These are phyloP conservation scores for Acanthosepion pharaonis DNA, from an alignment of 2,888 invertebrate genomes.

Conservation along the genomic window DNA sequence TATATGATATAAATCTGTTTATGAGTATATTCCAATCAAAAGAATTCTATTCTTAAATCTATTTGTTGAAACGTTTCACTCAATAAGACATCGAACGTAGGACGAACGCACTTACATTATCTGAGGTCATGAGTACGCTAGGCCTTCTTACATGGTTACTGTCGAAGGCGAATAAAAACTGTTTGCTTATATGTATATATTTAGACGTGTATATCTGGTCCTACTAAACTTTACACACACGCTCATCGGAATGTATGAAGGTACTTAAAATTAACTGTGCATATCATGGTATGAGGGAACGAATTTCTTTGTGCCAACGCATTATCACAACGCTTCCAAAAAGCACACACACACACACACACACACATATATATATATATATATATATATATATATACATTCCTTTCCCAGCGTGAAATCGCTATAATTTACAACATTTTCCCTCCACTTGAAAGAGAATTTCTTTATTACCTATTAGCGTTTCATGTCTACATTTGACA, in stretches of 20 bases:
- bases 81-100: too few relatives aligned
- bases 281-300: neutral
- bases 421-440: neutral
- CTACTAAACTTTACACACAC: neutral
- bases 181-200: neutral
- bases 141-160: too few relatives aligned
- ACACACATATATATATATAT: neutral
- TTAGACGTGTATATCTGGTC: neutral
- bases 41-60: too few relatives aligned
- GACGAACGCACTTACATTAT: too few relatives aligned
- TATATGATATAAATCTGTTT: too few relatives aligned
- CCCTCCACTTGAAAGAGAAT: neutral
- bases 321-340: neutral
- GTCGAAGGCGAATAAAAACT: too few relatives aligned
- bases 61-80: too few relatives aligned
- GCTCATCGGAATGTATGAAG: neutral
- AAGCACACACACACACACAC: neutral
- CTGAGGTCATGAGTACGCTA: too few relatives aligned
- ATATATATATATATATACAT: neutral
- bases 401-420: neutral
- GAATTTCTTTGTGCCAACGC: neutral
- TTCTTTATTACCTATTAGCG: conserved; percentile 12
- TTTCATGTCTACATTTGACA: neutral
- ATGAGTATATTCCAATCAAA: too few relatives aligned
- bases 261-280: neutral